A percentile compares a stretch with the other conserved stretches of the same genome.
Evolutionary conservation across 2,888 invertebrate genomes (phyloP).

Genomic region (Cephus spinipes): DNA sequence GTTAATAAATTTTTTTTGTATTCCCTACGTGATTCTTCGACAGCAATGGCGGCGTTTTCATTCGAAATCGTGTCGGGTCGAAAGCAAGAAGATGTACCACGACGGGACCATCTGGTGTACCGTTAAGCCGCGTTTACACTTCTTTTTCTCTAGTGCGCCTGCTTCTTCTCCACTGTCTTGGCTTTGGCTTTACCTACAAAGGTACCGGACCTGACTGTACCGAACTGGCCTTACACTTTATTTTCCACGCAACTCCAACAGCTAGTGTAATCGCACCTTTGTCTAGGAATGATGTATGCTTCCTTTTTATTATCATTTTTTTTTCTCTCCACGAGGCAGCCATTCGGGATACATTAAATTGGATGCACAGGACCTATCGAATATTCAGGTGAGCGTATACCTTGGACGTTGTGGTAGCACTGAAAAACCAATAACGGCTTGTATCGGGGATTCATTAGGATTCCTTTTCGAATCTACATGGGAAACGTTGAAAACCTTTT

Average conservation of each 20-base stretch:
- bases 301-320: not conserved
- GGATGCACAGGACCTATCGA: not conserved
- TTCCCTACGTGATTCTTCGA: not conserved
- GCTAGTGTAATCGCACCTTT: not conserved
- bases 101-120: conserved; percentile 1
- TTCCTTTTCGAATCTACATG: not conserved
- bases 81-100: not conserved
- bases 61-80: not conserved
- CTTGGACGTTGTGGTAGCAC: not conserved
- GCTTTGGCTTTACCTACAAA: not conserved
- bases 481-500: not conserved
- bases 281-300: not conserved
- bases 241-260: not conserved
- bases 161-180: not conserved
- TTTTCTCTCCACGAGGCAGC: not conserved
- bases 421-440: not conserved
- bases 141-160: not conserved
- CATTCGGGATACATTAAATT: not conserved
- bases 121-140: conserved; percentile 2
- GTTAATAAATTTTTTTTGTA: not conserved
- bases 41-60: not conserved
- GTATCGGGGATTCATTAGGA: not conserved
- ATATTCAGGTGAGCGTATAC: not conserved
- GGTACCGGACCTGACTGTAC: not conserved
- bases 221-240: not conserved